Conservation (phyloP, 2,888 invertebrate species). For the Xanthia togata region DNA sequence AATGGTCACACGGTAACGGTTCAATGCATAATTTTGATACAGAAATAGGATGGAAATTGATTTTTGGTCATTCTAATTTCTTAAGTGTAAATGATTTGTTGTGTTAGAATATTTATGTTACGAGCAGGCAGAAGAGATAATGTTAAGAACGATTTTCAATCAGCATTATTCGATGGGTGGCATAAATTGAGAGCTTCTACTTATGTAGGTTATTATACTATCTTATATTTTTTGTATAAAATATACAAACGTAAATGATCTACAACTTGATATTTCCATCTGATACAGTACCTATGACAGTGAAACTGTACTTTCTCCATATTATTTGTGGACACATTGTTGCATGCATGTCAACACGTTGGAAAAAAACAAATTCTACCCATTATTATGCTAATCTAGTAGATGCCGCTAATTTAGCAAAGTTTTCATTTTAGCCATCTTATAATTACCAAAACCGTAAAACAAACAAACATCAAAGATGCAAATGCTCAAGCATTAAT, state of each 20-base stretch:
- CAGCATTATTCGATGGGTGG: conserved; percentile 1
- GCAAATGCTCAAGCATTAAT: conserved; percentile 53
- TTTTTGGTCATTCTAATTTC: conserved; percentile 44
- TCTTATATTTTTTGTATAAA: background rate
- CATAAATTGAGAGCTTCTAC: background rate
- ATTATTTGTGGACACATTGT: background rate
- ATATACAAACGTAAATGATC: background rate
- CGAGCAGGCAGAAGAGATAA: conserved; percentile 25
- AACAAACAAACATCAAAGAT: conserved; percentile 21
- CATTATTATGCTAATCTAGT: background rate
- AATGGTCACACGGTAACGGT: conserved; percentile 58
- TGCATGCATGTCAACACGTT: too few species aligned
- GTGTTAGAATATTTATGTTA: conserved; percentile 27
- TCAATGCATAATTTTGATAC: conserved; percentile 44
- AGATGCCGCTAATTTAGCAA: background rate
- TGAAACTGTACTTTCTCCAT: background rate
- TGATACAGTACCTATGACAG: background rate
- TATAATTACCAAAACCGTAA: background rate
- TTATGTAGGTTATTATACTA: background rate
- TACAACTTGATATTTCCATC: background rate
- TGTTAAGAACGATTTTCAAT: conserved; percentile 33
- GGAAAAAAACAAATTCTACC: background rate
- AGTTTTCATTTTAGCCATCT: background rate
- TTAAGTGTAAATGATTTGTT: conserved; percentile 36
- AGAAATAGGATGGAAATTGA: conserved; percentile 53